Conservation (phyloP, 1,140 invertebrate species). For the Atta cephalotes region DNA sequence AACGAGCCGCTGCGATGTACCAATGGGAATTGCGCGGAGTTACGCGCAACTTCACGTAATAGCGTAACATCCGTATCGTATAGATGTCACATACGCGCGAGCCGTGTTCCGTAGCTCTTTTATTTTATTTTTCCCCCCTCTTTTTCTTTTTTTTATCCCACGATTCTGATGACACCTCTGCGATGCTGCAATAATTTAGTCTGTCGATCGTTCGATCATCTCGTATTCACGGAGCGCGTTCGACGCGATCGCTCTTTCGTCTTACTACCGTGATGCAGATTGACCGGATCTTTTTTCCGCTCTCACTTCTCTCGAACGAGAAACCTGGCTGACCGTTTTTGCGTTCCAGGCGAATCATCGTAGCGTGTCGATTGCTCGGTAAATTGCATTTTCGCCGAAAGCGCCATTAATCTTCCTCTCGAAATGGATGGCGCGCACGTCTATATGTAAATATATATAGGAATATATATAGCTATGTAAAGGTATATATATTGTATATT, state of each 20-base stretch:
- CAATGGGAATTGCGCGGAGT: constrained; percentile 54
- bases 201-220: constrained; percentile 7
- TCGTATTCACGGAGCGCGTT: constrained; percentile 24
- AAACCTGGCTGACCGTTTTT: constrained; percentile 51
- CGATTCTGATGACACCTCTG: constrained; percentile 7
- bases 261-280: constrained; percentile 39
- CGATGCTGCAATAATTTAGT: constrained; percentile 16
- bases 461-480: not conserved
- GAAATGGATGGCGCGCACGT: constrained; percentile 36
- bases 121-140: not conserved
- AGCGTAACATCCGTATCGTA: constrained; percentile 38
- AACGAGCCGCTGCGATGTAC: constrained; percentile 55
- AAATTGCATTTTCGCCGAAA: constrained; percentile 73
- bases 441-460: constrained; percentile 40
- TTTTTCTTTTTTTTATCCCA: not conserved
- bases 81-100: constrained; percentile 29
- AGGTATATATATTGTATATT: too few relatives aligned
- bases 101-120: not conserved
- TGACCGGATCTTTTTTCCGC: constrained; percentile 9
- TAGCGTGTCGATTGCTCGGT: constrained; percentile 71
- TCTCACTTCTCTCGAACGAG: not conserved
- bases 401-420: constrained; percentile 71
- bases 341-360: constrained; percentile 65
- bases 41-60: constrained; percentile 56
- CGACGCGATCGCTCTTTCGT: constrained; percentile 40